Percentiles rank a stretch among this genome's conserved stretches.
Conservation (phyloP, 2,113 vertebrate genomes). For the Gavia stellata region DNA sequence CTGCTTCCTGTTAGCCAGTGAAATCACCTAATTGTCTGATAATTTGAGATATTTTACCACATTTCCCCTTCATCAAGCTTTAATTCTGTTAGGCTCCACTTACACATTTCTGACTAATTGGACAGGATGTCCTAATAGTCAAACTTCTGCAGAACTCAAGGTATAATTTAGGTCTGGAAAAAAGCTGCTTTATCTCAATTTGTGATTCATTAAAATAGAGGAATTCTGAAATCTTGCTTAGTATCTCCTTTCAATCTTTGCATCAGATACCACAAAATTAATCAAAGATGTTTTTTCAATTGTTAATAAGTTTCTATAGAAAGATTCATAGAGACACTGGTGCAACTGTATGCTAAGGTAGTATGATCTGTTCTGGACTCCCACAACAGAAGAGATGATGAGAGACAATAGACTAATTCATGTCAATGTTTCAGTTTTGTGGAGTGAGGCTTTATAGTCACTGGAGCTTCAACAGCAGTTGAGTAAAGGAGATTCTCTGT, state of each 20-base stretch:
- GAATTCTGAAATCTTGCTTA: neutral
- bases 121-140: neutral
- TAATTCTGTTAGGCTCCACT: neutral
- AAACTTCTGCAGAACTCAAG: neutral
- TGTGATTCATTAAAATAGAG: neutral
- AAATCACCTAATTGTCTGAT: neutral
- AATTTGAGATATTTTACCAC: neutral
- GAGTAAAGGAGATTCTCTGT: neutral
- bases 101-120: constrained; percentile 9
- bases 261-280: neutral
- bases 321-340: neutral
- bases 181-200: neutral
- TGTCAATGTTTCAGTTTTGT: neutral
- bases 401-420: neutral
- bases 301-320: neutral
- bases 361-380: neutral
- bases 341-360: neutral
- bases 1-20: neutral
- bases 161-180: neutral
- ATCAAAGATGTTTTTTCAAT: neutral
- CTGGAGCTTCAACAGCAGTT: neutral
- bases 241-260: neutral
- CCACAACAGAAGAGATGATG: neutral
- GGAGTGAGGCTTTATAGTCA: neutral
- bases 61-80: neutral